A percentile compares a stretch with the other conserved stretches of the same genome.
Evolutionary conservation across 2,888 invertebrate genomes (phyloP).

Genomic region (Pecten maximus): DNA sequence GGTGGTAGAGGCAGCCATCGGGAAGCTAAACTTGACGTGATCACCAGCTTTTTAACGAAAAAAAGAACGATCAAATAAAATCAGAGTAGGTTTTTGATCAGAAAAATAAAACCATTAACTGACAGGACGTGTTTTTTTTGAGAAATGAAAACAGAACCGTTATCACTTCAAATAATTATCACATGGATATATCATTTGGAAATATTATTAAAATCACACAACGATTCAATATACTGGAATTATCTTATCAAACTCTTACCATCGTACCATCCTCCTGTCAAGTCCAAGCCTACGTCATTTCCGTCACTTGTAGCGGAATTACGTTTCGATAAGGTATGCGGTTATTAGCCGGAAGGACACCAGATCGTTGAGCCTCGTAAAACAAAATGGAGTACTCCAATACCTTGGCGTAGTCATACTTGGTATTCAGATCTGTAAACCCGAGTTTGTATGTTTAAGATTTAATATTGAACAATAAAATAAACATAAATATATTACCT

Average conservation of each 20-base stretch:
- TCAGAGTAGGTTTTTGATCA: no score
- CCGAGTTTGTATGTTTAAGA: background rate
- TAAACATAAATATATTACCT: no score
- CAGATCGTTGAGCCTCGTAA: conserved; percentile 25
- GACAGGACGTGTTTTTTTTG: no score
- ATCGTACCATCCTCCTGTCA: conserved; percentile 13
- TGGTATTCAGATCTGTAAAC: background rate
- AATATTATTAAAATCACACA: no score
- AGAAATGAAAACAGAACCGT: no score
- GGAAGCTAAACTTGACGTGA: conserved; percentile 40
- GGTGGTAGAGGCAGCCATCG: conserved; percentile 62
- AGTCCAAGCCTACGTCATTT: conserved; percentile 9
- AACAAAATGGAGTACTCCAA: background rate
- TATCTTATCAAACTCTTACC: background rate
- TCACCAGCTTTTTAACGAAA: conserved; percentile 44
- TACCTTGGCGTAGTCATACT: background rate
- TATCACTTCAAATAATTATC: no score
- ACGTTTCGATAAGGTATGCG: background rate
- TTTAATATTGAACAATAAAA: no score
- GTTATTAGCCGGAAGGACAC: background rate
- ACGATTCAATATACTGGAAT: no score
- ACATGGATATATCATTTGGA: no score
- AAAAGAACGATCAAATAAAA: no score
- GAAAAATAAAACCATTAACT: no score
- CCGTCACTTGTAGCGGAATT: conserved; percentile 13